These are phyloP conservation scores for Lysandra bellargus DNA, from an alignment of 2,888 invertebrate genomes.

Conservation along the genomic window DNA sequence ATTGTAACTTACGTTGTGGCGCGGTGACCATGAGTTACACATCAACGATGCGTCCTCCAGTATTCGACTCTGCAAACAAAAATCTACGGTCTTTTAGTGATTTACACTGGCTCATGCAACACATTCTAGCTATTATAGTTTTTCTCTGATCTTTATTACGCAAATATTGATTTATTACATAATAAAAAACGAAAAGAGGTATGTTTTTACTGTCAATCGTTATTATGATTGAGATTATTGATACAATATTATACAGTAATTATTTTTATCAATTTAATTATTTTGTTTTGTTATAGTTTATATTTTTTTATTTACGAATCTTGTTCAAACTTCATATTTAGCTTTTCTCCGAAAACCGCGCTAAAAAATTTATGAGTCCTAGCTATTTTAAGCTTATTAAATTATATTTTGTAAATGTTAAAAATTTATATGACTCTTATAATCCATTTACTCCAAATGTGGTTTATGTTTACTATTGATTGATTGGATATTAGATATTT, in stretches of 20 bases:
- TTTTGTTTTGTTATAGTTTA: no score
- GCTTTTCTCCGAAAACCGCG: no score
- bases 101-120: constrained; percentile 47
- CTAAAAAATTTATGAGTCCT: no score
- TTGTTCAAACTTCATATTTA: no score
- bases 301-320: no score
- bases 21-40: constrained; percentile 95
- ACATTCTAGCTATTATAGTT: not conserved
- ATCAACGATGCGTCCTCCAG: constrained; percentile 93
- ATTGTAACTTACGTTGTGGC: constrained; percentile 89
- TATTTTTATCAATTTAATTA: no score
- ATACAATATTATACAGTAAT: no score
- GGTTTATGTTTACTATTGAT: not conserved
- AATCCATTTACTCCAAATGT: not conserved
- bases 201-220: no score
- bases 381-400: no score
- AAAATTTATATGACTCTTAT: not conserved
- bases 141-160: not conserved
- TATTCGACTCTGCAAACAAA: constrained; percentile 90
- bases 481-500: not conserved
- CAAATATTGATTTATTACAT: no score
- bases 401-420: not conserved
- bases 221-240: no score
- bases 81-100: constrained; percentile 52
- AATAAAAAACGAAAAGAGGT: no score